Percentiles rank a stretch among this genome's conserved stretches.
Conservation (phyloP, 2,888 invertebrate genomes). For the Thereva nobilitata region DNA sequence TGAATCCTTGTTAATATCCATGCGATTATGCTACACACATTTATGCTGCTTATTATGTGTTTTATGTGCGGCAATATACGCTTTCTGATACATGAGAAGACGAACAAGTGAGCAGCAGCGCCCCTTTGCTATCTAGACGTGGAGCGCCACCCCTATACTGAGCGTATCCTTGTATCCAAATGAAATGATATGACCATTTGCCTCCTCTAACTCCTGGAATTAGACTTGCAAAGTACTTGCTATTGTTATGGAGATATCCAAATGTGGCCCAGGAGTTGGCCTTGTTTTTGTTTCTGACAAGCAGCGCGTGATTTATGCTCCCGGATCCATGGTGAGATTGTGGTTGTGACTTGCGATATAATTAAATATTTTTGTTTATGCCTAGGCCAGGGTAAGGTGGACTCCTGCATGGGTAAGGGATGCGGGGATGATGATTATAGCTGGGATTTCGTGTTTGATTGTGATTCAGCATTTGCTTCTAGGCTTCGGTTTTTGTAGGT, state of each 20-base stretch:
- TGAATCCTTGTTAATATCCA: conserved; percentile 43
- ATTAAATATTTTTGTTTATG: too few species aligned
- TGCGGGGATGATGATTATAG: too few species aligned
- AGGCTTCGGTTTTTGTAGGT: too few species aligned
- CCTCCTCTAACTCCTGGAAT: conserved; percentile 21
- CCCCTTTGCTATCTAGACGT: background rate
- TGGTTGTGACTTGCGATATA: too few species aligned
- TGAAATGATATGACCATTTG: conserved; percentile 34
- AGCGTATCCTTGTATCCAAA: conserved; percentile 19
- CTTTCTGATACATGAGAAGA: conserved; percentile 33
- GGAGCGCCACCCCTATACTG: conserved; percentile 9
- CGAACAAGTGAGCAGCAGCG: conserved; percentile 5
- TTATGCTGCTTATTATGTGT: conserved; percentile 42
- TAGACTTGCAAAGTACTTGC: conserved; percentile 32
- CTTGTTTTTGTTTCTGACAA: conserved; percentile 6
- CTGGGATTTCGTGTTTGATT: too few species aligned
- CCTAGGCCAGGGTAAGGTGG: too few species aligned
- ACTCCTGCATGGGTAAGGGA: too few species aligned
- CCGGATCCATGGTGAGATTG: too few species aligned
- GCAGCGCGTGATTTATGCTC: conserved; percentile 18
- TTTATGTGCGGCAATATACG: conserved; percentile 41
- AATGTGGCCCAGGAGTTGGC: conserved; percentile 5
- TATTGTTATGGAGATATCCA: conserved; percentile 6
- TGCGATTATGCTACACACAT: conserved; percentile 42
- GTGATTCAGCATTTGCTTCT: too few species aligned